Evolutionary conservation across 1,140 invertebrate species (phyloP).

Genomic region (Telenomus remus): DNA sequence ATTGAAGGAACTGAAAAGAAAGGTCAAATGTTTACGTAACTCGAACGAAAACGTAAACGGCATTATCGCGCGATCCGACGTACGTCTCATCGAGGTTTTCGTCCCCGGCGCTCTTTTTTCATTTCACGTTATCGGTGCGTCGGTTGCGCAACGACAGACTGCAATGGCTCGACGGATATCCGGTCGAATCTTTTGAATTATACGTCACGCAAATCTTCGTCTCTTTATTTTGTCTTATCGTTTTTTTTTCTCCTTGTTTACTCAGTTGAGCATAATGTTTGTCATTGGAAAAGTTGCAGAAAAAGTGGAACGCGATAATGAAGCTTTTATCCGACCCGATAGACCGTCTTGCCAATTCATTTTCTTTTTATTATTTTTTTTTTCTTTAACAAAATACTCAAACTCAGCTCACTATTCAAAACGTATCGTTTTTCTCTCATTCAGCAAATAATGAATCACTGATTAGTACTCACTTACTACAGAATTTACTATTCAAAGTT

Average conservation of each 20-base stretch:
- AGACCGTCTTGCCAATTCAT: background rate
- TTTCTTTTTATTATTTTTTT: too few relatives aligned
- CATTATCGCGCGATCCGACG: slow-evolving; percentile 21
- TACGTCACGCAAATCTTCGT: slow-evolving; percentile 37
- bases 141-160: slow-evolving; percentile 63
- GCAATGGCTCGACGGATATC: slow-evolving; percentile 69
- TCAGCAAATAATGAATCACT: too few relatives aligned
- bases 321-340: background rate
- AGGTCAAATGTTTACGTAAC: background rate
- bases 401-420: too few relatives aligned
- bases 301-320: slow-evolving; percentile 3
- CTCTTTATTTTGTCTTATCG: slow-evolving; percentile 10
- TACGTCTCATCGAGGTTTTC: slow-evolving; percentile 21
- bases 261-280: slow-evolving; percentile 24
- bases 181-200: slow-evolving; percentile 68
- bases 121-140: slow-evolving; percentile 47
- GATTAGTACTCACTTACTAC: too few relatives aligned
- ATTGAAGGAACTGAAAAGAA: too few relatives aligned
- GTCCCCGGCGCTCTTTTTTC: slow-evolving; percentile 38
- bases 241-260: slow-evolving; percentile 29
- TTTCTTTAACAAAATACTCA: too few relatives aligned
- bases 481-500: too few relatives aligned
- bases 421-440: too few relatives aligned
- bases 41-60: background rate
- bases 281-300: slow-evolving; percentile 16